Evolutionary conservation across 1,140 invertebrate species (phyloP), one percentile per base, ranked within the genome.

Genomic region (Penaeus chinensis): DNA sequence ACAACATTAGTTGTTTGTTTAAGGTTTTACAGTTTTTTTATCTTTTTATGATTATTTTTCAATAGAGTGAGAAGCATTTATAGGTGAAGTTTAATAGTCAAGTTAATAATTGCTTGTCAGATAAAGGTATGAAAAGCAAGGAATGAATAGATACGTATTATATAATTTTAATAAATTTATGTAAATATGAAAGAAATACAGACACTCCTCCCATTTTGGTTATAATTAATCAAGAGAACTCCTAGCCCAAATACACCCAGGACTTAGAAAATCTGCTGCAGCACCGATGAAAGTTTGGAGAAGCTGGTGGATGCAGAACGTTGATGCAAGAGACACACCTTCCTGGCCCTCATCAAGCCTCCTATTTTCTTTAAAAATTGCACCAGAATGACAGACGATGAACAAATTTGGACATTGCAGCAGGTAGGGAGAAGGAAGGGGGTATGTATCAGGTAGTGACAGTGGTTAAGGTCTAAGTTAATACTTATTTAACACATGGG

Each of bases 361-460:
- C 96, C 97, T 13, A 91, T 99, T 20, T 91, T 99, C 47, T n/a
- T 91, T 99, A 0, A 99, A 99, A 94, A 94, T 99, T 69, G 95
- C 98, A 19, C 98, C 99, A 7, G 99, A 99, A 93, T 99, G 24
- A 94, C 93, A 1, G 92, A 94, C 22, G 92, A 95, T n/a, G 78
- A 97, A 99, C 91, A 94, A 95, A 90, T n/a, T 94, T 95, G 91
- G 96, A 98, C 91, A 96, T 99, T 91, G 96, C 96, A 0, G 92
- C 94, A 85, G n/a, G 95, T 94, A 20, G 47, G 37, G 63, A 66
- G n/a, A 84, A 85, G 27, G 63, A 42, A 71, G 27, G 24, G 19
- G 37, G 85, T 82, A 63, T 60, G 20, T 77, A 3, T 82, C 19
- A 24, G 62, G 4, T 78, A 16, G 66, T 1, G 16, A 81, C 47